Conservation (phyloP, 2,888 invertebrate genomes). For the Folsomia manolachei region DNA sequence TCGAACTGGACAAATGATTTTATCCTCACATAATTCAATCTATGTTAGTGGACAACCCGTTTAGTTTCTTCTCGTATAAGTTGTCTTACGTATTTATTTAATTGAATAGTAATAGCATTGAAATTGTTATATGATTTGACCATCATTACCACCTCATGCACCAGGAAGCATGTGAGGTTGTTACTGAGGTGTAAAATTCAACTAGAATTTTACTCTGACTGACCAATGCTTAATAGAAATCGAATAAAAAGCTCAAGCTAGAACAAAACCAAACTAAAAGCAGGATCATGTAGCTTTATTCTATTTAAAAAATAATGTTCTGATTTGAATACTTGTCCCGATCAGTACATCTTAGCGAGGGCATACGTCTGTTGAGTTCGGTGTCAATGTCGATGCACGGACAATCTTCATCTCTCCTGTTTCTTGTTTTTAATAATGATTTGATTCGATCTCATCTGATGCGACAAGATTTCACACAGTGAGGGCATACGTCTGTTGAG, state of each 20-base stretch:
- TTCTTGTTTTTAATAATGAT: neutral
- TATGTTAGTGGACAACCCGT: neutral
- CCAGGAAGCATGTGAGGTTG: no score
- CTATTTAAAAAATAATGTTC: neutral
- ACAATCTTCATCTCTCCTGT: neutral
- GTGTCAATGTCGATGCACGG: neutral
- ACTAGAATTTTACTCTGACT: neutral
- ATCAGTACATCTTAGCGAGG: no score
- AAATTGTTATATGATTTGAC: neutral
- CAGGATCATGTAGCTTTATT: neutral
- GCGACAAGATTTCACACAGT: neutral
- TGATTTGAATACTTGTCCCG: neutral
- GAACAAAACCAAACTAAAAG: neutral
- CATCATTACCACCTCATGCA: neutral
- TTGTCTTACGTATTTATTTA: neutral
- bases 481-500: no score
- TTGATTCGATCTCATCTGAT: neutral
- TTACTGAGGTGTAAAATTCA: neutral
- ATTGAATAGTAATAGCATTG: neutral
- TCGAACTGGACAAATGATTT: neutral
- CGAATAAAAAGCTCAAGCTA: neutral
- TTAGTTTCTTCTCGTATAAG: neutral
- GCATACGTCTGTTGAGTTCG: no score
- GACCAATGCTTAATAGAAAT: neutral
- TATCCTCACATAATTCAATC: constrained; percentile 4